Percentiles rank a stretch among this genome's conserved stretches.
Evolutionary conservation across 2,113 vertebrate species (phyloP).

Genomic region (Oncorhynchus clarkii): DNA sequence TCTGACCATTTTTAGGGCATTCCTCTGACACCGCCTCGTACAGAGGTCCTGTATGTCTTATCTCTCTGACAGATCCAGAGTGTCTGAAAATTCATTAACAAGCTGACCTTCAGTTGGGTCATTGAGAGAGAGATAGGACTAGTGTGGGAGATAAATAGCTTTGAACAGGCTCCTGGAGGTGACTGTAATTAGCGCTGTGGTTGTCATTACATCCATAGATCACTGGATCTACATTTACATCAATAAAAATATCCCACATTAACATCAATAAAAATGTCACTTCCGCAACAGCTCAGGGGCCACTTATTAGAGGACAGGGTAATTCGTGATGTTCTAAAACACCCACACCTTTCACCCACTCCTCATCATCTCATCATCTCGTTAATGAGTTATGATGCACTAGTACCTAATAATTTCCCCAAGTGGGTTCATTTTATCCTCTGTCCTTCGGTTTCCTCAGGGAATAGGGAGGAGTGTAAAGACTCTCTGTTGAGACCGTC

Average conservation of each 20-base stretch:
- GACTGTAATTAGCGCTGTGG: conserved; percentile 1
- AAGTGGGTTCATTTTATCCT: too few species aligned
- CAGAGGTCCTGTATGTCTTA: conserved; percentile 1
- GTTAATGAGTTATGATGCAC: neutral
- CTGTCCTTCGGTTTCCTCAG: neutral
- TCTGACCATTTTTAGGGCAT: too few species aligned
- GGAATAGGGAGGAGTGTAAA: too few species aligned
- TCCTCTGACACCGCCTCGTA: too few species aligned
- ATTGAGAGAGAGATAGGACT: neutral
- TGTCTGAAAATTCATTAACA: conserved; percentile 4
- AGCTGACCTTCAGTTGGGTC: conserved; percentile 4
- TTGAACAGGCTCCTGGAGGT: neutral
- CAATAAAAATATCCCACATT: conserved; percentile 13
- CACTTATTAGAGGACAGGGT: neutral
- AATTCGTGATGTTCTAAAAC: neutral
- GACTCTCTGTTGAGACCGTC: too few species aligned
- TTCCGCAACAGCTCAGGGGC: neutral
- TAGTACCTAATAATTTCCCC: neutral
- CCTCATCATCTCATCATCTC: neutral
- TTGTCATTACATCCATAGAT: conserved; percentile 19
- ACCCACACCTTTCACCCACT: neutral
- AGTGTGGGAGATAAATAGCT: neutral
- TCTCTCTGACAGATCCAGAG: neutral
- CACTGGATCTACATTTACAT: conserved; percentile 18
- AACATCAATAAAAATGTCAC: neutral